Percentiles rank a stretch among this genome's conserved stretches.
phyloP scores from a whole-genome alignment of 2,113 vertebrate genomes.

The Acrocephalus arundinaceus region DNA sequence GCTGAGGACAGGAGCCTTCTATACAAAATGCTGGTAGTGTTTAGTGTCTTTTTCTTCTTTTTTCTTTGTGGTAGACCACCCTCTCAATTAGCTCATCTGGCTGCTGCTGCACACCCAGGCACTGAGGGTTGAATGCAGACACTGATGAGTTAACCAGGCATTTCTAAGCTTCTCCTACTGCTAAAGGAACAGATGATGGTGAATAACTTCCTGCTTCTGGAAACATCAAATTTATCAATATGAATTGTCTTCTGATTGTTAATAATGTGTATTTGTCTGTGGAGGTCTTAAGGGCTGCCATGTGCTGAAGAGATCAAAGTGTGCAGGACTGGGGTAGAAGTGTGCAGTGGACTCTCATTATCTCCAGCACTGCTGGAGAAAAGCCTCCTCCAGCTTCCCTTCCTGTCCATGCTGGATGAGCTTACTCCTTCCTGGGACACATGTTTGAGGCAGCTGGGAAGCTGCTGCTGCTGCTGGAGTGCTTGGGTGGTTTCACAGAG shows the following conservation, averaged over 20 bases:
- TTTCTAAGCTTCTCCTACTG: slow-evolving; percentile 2
- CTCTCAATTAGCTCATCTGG: background rate
- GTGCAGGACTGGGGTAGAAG: background rate
- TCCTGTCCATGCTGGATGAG: background rate
- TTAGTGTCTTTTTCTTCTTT: background rate
- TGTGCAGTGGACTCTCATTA: background rate
- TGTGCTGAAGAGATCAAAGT: background rate
- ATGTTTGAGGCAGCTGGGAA: background rate
- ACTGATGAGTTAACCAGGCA: background rate
- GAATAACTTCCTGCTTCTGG: background rate
- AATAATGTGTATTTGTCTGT: background rate
- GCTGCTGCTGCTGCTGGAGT: background rate
- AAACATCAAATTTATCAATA: background rate
- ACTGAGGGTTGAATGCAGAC: background rate
- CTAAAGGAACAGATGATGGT: background rate
- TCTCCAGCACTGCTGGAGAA: background rate
- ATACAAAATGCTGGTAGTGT: background rate
- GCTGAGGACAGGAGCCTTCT: background rate
- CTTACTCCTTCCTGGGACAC: background rate
- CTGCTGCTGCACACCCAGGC: background rate
- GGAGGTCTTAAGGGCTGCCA: background rate
- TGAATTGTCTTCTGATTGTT: background rate
- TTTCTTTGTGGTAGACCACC: background rate
- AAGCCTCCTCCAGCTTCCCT: background rate
- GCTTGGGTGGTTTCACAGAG: background rate